These are phyloP conservation scores for Laticauda laticaudata DNA, from an alignment of 2,113 vertebrate genomes.

Conservation along the genomic window DNA sequence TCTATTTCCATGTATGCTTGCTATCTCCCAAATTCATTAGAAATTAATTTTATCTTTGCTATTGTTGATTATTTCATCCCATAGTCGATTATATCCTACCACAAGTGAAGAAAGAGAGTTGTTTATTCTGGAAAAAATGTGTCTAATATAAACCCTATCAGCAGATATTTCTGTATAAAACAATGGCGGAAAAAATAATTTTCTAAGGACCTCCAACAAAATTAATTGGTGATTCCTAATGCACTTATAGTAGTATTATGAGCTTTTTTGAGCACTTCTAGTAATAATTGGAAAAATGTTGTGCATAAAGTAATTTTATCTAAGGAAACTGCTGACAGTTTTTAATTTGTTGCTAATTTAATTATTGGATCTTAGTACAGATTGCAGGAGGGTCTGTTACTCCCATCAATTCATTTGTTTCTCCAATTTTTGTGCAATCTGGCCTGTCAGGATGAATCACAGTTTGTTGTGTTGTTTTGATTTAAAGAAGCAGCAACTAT, in stretches of 20 bases:
- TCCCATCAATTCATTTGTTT: neutral
- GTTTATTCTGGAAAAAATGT: neutral
- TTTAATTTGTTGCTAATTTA: constrained; percentile 21
- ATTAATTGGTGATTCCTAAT: constrained; percentile 19
- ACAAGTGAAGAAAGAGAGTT: neutral
- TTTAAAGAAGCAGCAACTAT: neutral
- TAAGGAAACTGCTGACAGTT: constrained; percentile 16
- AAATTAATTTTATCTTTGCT: constrained; percentile 17
- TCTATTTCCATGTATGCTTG: neutral
- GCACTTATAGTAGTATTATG: neutral
- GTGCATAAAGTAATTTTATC: constrained; percentile 20
- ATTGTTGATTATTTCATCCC: constrained; percentile 6
- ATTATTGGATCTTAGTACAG: constrained; percentile 6
- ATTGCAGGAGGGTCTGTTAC: neutral
- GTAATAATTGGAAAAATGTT: constrained; percentile 8
- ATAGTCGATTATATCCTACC: constrained; percentile 1
- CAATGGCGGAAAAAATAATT: neutral
- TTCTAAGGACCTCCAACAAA: constrained; percentile 11
- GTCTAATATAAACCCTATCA: constrained; percentile 16
- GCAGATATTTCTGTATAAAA: neutral
- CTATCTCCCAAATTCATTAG: neutral
- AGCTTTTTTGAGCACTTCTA: neutral
- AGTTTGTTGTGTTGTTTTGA: neutral
- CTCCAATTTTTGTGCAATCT: neutral
- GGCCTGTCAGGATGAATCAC: neutral